Conservation (phyloP, 2,797 vertebrate genomes). For the Sebastiscus albofasciatus region DNA sequence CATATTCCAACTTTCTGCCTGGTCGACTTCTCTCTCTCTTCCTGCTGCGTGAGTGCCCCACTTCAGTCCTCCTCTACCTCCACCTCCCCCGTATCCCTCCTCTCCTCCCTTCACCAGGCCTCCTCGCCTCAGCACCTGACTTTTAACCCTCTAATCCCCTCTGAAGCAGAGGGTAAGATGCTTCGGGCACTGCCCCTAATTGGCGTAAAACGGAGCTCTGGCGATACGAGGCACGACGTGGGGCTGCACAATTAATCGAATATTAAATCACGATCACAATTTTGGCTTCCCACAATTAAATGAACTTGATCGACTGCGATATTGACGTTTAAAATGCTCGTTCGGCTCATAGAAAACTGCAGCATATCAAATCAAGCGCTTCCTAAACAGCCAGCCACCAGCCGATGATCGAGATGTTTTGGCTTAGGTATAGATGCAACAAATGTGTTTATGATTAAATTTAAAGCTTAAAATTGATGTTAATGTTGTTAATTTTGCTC, state of each 20-base stretch:
- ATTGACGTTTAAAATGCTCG: too few relatives aligned
- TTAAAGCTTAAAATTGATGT: too few relatives aligned
- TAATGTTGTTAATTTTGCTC: too few relatives aligned
- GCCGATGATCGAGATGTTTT: too few relatives aligned
- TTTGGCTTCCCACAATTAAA: fast-evolving
- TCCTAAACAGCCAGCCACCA: too few relatives aligned
- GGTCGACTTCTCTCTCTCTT: constrained; percentile 50
- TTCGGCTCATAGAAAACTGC: too few relatives aligned
- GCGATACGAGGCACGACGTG: background rate
- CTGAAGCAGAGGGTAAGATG: constrained; percentile 37
- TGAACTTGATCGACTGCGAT: too few relatives aligned
- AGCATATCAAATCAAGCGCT: too few relatives aligned
- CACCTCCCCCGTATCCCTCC: constrained; percentile 16
- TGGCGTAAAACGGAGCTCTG: constrained; percentile 38
- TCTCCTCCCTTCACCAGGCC: constrained; percentile 48
- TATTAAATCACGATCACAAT: too few relatives aligned
- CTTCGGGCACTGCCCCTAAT: constrained; percentile 52
- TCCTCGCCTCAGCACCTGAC: constrained; percentile 73
- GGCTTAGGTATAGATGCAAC: too few relatives aligned
- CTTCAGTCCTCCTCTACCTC: constrained; percentile 32
- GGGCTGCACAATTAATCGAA: too few relatives aligned
- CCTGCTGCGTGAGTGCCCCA: constrained; percentile 57
- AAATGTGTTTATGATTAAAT: too few relatives aligned
- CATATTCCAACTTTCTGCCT: constrained; percentile 61
- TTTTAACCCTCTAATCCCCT: constrained; percentile 80